Conservation (phyloP, 2,797 vertebrate genomes). For the Bufotes viridis region DNA sequence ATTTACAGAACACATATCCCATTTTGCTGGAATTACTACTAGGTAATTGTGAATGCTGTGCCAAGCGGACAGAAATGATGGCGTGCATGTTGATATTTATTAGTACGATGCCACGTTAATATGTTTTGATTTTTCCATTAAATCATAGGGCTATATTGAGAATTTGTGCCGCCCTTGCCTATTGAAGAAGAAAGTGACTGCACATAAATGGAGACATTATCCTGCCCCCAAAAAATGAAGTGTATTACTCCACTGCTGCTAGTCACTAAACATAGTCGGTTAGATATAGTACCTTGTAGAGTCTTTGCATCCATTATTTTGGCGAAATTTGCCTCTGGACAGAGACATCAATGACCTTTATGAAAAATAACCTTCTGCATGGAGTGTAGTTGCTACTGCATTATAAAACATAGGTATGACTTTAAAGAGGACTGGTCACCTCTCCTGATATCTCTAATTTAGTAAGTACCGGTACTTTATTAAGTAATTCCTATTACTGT, state of each 20-base stretch:
- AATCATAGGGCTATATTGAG: not conserved
- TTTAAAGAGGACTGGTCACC: no score
- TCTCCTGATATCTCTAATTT: no score
- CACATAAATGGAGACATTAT: not conserved
- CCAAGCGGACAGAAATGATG: not conserved
- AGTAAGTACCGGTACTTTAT: no score
- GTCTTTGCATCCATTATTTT: not conserved
- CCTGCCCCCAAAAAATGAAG: not conserved
- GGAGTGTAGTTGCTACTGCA: not conserved
- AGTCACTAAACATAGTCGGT: not conserved
- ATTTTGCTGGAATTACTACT: not conserved
- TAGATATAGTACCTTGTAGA: no score
- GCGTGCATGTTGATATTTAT: not conserved
- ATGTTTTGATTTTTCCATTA: not conserved
- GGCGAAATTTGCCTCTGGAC: not conserved
- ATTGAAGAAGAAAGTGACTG: not conserved
- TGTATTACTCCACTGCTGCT: not conserved
- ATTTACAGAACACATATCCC: slow-evolving; percentile 1
- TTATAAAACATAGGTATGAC: no score
- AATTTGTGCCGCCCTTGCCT: no score
- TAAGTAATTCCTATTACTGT: no score
- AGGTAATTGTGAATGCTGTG: not conserved
- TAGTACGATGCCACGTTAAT: not conserved
- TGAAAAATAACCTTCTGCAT: not conserved
- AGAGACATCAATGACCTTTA: not conserved